These are phyloP conservation scores for Podarcis raffonei DNA, from an alignment of 2,113 vertebrate species.

Conservation along the genomic window DNA sequence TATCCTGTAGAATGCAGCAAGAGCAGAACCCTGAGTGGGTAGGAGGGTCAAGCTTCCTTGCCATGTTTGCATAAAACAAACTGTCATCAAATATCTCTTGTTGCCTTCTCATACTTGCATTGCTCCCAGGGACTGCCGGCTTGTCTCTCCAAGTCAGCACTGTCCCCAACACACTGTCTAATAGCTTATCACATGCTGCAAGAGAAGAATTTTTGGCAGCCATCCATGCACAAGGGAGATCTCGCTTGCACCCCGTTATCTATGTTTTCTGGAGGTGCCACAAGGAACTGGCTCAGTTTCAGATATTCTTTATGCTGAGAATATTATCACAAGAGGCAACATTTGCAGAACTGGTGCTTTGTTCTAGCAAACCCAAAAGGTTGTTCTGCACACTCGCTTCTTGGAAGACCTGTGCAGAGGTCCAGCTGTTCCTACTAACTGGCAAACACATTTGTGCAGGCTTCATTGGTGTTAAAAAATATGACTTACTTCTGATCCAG, in stretches of 20 bases:
- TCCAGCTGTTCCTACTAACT: not conserved
- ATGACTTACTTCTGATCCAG: not conserved
- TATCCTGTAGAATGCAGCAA: rapidly evolving
- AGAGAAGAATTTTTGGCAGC: constrained; percentile 55
- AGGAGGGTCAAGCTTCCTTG: not conserved
- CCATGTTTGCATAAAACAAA: not conserved
- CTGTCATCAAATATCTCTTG: rapidly evolving
- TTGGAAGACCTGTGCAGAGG: not conserved
- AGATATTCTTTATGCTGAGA: not conserved
- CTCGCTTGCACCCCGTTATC: not conserved
- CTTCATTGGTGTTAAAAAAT: too few relatives aligned
- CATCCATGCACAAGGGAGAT: constrained; percentile 1
- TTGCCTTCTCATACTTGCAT: rapidly evolving
- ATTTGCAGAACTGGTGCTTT: not conserved
- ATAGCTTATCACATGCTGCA: constrained; percentile 51
- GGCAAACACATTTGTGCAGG: not conserved
- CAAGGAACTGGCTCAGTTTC: not conserved
- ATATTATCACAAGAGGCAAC: rapidly evolving
- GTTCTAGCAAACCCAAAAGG: not conserved
- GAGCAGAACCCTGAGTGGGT: rapidly evolving
- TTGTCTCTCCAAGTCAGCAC: not conserved
- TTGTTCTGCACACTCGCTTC: not conserved
- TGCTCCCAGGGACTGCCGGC: constrained; percentile 30
- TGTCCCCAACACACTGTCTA: constrained; percentile 30
- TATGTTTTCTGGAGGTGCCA: not conserved